These are phyloP conservation scores for Lordiphosa clarofinis DNA, from an alignment of 1,140 invertebrate species.

Conservation along the genomic window DNA sequence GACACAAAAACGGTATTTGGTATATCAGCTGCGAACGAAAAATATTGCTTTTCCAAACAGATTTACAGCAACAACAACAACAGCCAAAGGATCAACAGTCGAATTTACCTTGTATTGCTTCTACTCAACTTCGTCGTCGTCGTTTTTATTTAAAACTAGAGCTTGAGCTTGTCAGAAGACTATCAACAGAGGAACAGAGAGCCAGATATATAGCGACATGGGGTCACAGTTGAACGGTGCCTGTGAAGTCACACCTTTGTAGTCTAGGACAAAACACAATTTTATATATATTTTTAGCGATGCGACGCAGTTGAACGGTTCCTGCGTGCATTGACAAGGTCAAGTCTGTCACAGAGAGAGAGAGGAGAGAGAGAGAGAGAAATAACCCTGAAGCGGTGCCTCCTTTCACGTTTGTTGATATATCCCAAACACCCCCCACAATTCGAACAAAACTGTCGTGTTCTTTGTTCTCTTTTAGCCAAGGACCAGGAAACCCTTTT, in stretches of 20 bases:
- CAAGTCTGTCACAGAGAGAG: conserved; percentile 4
- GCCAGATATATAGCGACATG: conserved; percentile 45
- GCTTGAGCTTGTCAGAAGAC: too few relatives aligned
- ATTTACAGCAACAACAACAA: conserved; percentile 47
- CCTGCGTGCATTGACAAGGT: conserved; percentile 58
- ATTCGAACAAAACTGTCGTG: conserved; percentile 41
- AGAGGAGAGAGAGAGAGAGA: conserved; percentile 8
- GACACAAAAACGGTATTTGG: conserved; percentile 64
- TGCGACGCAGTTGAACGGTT: conserved; percentile 72
- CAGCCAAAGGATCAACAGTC: not conserved
- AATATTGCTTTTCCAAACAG: conserved; percentile 71
- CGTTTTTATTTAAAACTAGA: too few relatives aligned
- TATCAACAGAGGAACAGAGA: conserved; percentile 5
- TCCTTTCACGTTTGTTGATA: conserved; percentile 33
- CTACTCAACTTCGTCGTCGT: conserved; percentile 4
- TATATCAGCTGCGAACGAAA: conserved; percentile 75
- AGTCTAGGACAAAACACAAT: conserved; percentile 32
- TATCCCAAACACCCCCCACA: conserved; percentile 9
- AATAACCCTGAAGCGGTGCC: conserved; percentile 1
- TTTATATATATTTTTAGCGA: conserved; percentile 62
- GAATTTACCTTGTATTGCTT: not conserved
- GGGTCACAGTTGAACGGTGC: conserved; percentile 65
- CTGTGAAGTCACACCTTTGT: too few relatives aligned
- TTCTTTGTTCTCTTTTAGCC: conserved; percentile 55
- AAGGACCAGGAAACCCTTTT: conserved; percentile 9